phyloP scores from a whole-genome alignment of 2,797 vertebrate species.

The Buceros bicornis region DNA sequence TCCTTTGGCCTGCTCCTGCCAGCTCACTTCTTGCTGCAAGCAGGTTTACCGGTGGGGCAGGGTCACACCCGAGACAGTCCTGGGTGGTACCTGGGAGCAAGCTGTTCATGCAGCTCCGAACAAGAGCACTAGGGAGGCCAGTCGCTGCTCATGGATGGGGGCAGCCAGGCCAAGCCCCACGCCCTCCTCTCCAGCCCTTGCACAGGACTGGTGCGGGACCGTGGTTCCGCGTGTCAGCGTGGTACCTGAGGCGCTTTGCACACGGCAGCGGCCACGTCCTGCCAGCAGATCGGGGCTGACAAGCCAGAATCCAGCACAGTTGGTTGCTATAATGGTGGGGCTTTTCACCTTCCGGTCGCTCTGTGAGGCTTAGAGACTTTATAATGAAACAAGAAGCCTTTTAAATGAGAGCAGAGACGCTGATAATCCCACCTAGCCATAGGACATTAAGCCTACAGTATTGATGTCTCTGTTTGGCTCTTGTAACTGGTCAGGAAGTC shows the following conservation, averaged over 20 bases:
- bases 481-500: not conserved
- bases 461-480: not conserved
- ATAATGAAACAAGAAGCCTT: not conserved
- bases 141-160: accelerated
- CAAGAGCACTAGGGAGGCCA: not conserved
- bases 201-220: not conserved
- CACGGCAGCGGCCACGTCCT: not conserved
- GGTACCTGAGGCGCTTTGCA: not conserved
- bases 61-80: accelerated
- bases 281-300: not conserved
- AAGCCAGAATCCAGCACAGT: not conserved
- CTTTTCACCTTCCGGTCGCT: not conserved
- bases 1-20: not conserved
- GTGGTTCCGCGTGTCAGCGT: accelerated
- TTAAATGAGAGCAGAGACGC: not conserved
- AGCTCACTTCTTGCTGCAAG: not conserved
- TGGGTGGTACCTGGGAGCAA: not conserved
- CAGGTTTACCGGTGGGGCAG: not conserved
- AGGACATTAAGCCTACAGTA: not conserved
- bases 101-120: not conserved
- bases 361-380: not conserved
- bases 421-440: not conserved
- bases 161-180: not conserved
- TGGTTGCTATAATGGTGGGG: not conserved
- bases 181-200: accelerated